Evolutionary conservation across 2,797 vertebrate genomes (phyloP).

Genomic region (Phrynocephalus guinanensis): DNA sequence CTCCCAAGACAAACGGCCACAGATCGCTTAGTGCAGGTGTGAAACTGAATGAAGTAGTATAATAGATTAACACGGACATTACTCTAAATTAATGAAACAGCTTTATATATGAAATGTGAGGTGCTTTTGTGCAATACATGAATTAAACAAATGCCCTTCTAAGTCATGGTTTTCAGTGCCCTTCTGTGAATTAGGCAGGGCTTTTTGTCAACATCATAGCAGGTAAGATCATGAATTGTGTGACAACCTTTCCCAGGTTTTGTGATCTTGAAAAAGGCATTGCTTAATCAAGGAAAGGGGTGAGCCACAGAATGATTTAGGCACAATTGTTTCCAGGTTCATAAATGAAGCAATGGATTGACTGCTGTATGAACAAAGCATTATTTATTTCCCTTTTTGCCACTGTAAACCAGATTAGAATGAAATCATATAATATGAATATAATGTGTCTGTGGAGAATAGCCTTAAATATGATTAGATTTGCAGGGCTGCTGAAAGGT

Average conservation of each 20-base stretch:
- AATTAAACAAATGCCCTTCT: conserved; percentile 27
- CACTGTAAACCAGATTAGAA: neutral
- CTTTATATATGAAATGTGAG: neutral
- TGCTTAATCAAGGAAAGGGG: conserved; percentile 29
- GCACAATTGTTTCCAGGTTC: conserved; percentile 51
- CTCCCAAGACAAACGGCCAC: neutral
- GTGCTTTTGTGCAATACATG: conserved; percentile 18
- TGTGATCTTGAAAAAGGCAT: conserved; percentile 4
- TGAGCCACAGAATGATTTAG: conserved; percentile 48
- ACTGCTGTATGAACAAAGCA: neutral
- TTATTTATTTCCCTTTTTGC: neutral
- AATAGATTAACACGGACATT: conserved; percentile 21
- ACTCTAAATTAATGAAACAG: conserved; percentile 26
- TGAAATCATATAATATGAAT: neutral
- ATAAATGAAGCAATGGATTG: conserved; percentile 7
- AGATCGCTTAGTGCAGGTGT: neutral
- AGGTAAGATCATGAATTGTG: neutral
- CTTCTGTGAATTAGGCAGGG: neutral
- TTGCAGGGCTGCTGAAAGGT: neutral
- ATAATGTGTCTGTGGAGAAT: neutral
- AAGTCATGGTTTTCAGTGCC: neutral
- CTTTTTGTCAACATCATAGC: conserved; percentile 1
- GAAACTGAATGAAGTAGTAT: conserved; percentile 3
- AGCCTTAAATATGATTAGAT: neutral
- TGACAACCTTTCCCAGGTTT: neutral